phyloP scores from a whole-genome alignment of 2,113 vertebrate genomes.

The Ursus arctos region DNA sequence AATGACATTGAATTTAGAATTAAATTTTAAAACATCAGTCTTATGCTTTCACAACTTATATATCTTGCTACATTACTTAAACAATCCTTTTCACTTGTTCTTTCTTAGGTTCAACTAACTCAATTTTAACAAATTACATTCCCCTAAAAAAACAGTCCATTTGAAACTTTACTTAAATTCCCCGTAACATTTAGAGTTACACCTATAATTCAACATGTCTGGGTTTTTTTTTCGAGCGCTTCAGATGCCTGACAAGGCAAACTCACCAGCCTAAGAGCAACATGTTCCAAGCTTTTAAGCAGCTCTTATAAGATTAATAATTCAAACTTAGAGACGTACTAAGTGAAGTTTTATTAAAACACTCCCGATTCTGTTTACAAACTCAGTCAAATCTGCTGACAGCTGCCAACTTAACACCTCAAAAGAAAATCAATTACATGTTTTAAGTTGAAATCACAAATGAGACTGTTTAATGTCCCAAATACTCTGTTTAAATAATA shows the following conservation, averaged over 20 bases:
- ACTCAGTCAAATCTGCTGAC: background rate
- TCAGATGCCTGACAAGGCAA: background rate
- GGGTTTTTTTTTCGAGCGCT: background rate
- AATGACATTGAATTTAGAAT: background rate
- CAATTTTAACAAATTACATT: background rate
- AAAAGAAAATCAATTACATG: constrained; percentile 17
- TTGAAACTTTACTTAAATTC: constrained; percentile 10
- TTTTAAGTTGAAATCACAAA: constrained; percentile 64
- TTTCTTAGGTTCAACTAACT: constrained; percentile 14
- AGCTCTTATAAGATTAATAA: constrained; percentile 16
- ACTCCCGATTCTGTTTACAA: background rate
- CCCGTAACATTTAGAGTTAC: background rate
- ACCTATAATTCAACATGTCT: constrained; percentile 3
- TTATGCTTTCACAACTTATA: background rate
- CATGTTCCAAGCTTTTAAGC: background rate
- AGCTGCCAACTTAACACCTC: background rate
- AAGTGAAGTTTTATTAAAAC: constrained; percentile 53
- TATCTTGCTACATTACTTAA: background rate
- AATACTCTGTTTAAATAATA: constrained; percentile 9
- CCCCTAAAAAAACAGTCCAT: background rate
- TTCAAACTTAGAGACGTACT: background rate
- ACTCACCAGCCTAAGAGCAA: constrained; percentile 37
- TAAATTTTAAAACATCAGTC: constrained; percentile 16
- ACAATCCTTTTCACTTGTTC: background rate
- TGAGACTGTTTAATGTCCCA: background rate